A percentile compares a stretch with the other conserved stretches of the same genome.
Conservation (phyloP, 2,113 vertebrate species). For the Grammomys dolichurus region DNA sequence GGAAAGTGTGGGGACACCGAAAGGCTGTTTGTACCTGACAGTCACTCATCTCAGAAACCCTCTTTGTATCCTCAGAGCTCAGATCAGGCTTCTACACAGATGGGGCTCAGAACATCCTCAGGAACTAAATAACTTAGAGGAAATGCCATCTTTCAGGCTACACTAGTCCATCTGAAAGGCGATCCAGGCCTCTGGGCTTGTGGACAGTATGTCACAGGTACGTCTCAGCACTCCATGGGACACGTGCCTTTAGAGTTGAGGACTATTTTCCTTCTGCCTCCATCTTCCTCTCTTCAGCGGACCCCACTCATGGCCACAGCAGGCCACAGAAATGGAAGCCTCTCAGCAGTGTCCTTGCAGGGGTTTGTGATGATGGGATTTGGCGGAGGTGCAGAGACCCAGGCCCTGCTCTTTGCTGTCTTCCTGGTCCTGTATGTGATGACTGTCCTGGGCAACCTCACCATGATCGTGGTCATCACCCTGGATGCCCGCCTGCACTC, state of each 20-base stretch:
- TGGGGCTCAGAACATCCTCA: background rate
- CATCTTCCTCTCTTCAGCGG: no score
- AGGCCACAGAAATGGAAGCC: background rate
- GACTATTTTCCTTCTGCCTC: background rate
- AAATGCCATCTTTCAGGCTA: no score
- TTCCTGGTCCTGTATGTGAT: background rate
- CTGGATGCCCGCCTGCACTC: background rate
- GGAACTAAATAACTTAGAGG: background rate
- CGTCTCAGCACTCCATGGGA: background rate
- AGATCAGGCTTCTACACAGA: background rate
- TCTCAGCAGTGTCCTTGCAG: rapidly evolving
- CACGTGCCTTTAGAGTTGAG: background rate
- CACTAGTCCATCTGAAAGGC: background rate
- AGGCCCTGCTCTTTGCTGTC: constrained; percentile 44
- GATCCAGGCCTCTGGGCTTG: background rate
- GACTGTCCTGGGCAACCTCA: background rate
- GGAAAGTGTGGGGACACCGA: background rate
- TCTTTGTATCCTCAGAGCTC: background rate
- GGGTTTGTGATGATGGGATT: constrained; percentile 54
- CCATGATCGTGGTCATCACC: background rate
- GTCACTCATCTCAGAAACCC: background rate
- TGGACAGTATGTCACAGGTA: background rate
- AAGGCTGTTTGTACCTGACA: background rate
- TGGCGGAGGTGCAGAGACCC: background rate
- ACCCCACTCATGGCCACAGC: background rate